phyloP scores from a whole-genome alignment of 2,797 vertebrate species.

The Brachyrhaphis roseni region DNA sequence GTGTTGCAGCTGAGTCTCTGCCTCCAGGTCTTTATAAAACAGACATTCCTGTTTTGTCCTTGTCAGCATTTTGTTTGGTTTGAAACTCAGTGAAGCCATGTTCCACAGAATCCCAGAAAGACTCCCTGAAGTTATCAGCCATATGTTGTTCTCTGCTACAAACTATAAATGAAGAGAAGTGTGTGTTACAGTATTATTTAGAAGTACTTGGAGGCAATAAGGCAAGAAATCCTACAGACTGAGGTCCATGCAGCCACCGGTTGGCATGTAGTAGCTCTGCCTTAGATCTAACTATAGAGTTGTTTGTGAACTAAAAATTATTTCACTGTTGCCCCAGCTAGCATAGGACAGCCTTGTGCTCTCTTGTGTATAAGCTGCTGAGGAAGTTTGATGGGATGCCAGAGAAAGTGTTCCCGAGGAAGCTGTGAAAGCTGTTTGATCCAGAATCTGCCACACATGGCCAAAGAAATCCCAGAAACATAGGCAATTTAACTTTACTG shows the following conservation, averaged over 20 bases:
- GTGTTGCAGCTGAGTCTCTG: background rate
- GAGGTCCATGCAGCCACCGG: background rate
- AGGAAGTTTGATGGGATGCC: slow-evolving; percentile 54
- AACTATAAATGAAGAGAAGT: background rate
- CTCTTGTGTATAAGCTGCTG: slow-evolving; percentile 46
- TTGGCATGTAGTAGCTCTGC: background rate
- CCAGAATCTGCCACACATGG: slow-evolving; percentile 1
- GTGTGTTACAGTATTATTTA: background rate
- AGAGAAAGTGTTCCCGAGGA: slow-evolving; percentile 39
- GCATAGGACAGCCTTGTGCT: slow-evolving; percentile 45
- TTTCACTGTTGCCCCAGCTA: background rate
- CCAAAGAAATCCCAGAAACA: background rate
- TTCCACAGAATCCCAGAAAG: background rate
- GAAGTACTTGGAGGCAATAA: background rate
- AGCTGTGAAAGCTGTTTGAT: slow-evolving; percentile 23
- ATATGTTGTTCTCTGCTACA: background rate
- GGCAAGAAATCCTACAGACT: background rate
- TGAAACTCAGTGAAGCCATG: background rate
- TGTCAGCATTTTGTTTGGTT: background rate
- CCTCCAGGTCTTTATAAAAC: background rate
- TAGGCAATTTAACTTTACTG: background rate
- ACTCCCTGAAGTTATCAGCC: background rate
- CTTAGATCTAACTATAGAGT: slow-evolving; percentile 5
- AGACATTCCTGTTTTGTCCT: background rate
- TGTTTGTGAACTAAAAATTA: slow-evolving; percentile 2